phyloP scores from a whole-genome alignment of 2,113 vertebrate genomes.

The Hyperopisus bebe region DNA sequence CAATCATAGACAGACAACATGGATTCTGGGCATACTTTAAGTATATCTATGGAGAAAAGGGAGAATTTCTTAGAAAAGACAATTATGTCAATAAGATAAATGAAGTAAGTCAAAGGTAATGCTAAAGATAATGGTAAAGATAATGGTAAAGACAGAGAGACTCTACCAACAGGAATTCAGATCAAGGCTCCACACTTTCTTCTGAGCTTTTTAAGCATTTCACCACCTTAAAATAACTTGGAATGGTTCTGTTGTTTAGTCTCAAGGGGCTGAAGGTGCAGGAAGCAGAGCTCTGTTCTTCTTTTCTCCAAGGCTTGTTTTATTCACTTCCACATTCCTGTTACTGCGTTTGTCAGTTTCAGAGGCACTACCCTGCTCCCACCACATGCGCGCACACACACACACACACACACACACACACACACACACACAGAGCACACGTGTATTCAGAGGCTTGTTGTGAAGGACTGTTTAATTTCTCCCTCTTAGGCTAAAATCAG shows the following conservation, averaged over 20 bases:
- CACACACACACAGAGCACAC: neutral
- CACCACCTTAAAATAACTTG: neutral
- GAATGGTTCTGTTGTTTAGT: neutral
- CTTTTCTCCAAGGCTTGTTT: neutral
- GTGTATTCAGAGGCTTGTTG: neutral
- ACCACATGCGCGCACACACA: neutral
- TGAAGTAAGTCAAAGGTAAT: neutral
- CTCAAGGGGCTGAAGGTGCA: neutral
- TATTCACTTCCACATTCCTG: neutral
- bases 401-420: neutral
- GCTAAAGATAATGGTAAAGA: neutral
- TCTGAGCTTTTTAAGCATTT: neutral
- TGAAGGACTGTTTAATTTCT: neutral
- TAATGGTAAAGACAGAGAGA: neutral
- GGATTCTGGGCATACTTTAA: neutral
- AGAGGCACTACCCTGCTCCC: neutral
- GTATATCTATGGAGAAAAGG: neutral
- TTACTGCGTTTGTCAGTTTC: neutral
- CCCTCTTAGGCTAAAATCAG: neutral
- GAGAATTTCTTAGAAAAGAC: neutral
- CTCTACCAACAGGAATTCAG: neutral
- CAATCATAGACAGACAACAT: neutral
- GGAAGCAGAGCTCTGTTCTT: neutral
- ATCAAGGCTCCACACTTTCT: neutral
- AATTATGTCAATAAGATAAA: neutral